phyloP scores from a whole-genome alignment of 2,113 vertebrate genomes.

The Gorsachius goisagi region DNA sequence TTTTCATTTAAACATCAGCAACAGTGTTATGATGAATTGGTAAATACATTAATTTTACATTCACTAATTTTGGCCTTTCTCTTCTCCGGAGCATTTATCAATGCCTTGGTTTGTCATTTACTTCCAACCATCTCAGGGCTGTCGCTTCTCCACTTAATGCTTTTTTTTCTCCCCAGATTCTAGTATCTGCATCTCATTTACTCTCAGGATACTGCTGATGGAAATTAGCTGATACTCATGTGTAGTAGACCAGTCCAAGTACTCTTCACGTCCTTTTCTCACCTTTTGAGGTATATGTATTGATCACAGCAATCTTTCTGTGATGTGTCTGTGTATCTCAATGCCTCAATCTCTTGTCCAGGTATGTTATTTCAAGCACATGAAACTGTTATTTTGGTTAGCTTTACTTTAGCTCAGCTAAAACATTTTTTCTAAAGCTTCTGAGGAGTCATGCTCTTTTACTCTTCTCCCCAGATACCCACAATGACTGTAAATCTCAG shows the following conservation, averaged over 20 bases:
- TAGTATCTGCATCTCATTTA: background rate
- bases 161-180: fast-evolving
- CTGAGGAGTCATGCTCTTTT: background rate
- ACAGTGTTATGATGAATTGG: background rate
- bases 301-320: background rate
- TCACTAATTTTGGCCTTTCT: background rate
- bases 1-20: background rate
- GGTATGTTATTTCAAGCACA: background rate
- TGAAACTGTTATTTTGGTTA: background rate
- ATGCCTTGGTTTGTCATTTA: background rate
- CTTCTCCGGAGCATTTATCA: background rate
- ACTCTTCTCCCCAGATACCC: background rate
- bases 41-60: background rate
- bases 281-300: background rate
- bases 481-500: background rate
- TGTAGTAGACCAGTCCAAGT: background rate
- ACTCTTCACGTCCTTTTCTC: background rate
- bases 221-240: background rate
- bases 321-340: background rate
- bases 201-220: background rate
- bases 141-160: background rate
- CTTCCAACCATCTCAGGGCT: background rate
- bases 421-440: background rate
- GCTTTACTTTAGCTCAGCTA: background rate
- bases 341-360: background rate